A percentile compares a stretch with the other conserved stretches of the same genome.
phyloP scores from a whole-genome alignment of 2,797 vertebrate species.

The Paedocypris micromegethes region DNA sequence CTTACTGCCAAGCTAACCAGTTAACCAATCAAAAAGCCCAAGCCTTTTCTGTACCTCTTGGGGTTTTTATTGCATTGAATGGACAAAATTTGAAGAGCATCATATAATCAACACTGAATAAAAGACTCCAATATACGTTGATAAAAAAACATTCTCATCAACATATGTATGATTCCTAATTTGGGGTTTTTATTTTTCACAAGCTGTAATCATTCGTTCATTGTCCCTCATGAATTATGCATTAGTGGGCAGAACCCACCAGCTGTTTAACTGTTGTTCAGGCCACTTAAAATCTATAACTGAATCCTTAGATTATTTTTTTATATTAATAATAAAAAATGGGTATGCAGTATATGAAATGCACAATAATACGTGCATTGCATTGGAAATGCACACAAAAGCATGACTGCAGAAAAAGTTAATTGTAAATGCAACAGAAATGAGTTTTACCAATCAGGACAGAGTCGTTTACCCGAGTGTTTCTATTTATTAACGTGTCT shows the following conservation, averaged over 20 bases:
- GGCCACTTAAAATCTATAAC: too few species aligned
- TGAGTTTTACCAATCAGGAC: too few species aligned
- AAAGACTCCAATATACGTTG: too few species aligned
- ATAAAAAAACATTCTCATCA: slow-evolving; percentile 6
- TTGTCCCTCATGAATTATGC: slow-evolving; percentile 35
- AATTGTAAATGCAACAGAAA: too few species aligned
- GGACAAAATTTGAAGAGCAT: slow-evolving; percentile 11
- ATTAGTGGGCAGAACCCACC: slow-evolving; percentile 17
- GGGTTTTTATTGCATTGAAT: slow-evolving; percentile 30
- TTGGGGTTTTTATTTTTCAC: slow-evolving; percentile 22
- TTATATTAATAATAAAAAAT: too few species aligned
- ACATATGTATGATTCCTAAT: slow-evolving; percentile 24
- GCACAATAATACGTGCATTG: too few species aligned
- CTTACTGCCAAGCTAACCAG: slow-evolving; percentile 24
- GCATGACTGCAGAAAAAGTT: too few species aligned
- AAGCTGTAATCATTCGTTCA: slow-evolving; percentile 35
- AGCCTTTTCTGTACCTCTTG: slow-evolving; percentile 41
- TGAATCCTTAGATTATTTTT: too few species aligned
- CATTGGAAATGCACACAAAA: too few species aligned
- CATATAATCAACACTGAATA: not conserved
- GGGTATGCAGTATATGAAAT: too few species aligned
- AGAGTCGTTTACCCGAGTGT: slow-evolving; percentile 5
- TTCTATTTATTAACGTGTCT: slow-evolving; percentile 7
- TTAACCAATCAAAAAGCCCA: slow-evolving; percentile 39
- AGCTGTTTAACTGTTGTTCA: slow-evolving; percentile 9